Evolutionary conservation across 2,113 vertebrate genomes (phyloP).

Genomic region (Sebastes schlegelii): DNA sequence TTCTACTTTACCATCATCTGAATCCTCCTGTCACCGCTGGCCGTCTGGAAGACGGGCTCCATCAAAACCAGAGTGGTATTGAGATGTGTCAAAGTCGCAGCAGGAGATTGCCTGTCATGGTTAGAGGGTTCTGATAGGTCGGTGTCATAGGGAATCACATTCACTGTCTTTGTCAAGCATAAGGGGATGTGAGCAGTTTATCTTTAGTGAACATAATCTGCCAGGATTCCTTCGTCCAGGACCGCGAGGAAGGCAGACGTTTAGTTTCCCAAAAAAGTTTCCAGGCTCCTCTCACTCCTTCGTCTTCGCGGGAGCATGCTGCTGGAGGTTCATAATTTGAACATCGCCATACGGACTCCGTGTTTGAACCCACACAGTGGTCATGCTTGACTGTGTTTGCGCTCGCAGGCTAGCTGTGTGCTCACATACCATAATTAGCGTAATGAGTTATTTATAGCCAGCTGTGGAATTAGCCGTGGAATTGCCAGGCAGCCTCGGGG

Average conservation of each 20-base stretch:
- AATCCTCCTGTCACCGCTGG: conserved; percentile 62
- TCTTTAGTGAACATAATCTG: conserved; percentile 52
- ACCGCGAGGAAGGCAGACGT: conserved; percentile 1
- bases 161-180: conserved; percentile 55
- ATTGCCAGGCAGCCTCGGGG: conserved; percentile 76
- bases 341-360: conserved; percentile 53
- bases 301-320: conserved; percentile 7
- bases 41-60: conserved; percentile 44
- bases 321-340: conserved; percentile 40
- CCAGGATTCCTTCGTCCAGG: conserved; percentile 25
- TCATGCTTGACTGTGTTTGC: conserved; percentile 75
- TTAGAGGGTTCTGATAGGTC: conserved; percentile 50
- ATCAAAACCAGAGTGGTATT: conserved; percentile 55
- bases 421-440: conserved; percentile 78
- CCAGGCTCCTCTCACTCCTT: conserved; percentile 13
- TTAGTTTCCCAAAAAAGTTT: conserved; percentile 8
- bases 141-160: conserved; percentile 64
- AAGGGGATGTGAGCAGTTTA: conserved; percentile 42
- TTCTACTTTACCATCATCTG: conserved; percentile 54
- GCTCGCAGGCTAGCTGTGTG: conserved; percentile 67
- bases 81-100: conserved; percentile 66
- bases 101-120: conserved; percentile 61
- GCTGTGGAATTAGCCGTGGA: conserved; percentile 79
- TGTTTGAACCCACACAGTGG: conserved; percentile 59
- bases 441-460: conserved; percentile 85